Evolutionary conservation across 2,888 invertebrate species (phyloP).

Genomic region (Glomeris marginata): DNA sequence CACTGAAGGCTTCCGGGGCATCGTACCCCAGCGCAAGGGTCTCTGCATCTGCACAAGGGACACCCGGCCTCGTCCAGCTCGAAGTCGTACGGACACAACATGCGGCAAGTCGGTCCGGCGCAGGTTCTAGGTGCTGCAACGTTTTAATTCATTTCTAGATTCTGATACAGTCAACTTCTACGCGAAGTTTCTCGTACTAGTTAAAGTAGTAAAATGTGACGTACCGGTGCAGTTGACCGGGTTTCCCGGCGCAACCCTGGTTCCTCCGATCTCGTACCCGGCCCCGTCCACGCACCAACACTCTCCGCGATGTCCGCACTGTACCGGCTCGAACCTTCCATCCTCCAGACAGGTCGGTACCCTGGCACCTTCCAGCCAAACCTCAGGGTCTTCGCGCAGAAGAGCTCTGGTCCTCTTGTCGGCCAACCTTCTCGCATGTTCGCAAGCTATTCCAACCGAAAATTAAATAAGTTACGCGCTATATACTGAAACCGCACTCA

Average conservation of each 20-base stretch:
- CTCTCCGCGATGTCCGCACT: slow-evolving; percentile 22
- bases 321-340: slow-evolving; percentile 26
- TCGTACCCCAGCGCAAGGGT: slow-evolving; percentile 37
- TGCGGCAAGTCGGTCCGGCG: slow-evolving; percentile 64
- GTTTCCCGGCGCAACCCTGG: slow-evolving; percentile 23
- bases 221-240: slow-evolving; percentile 52
- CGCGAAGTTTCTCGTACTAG: not conserved
- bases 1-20: slow-evolving; percentile 63
- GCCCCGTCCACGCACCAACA: slow-evolving; percentile 39
- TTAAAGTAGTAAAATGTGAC: slow-evolving; percentile 10
- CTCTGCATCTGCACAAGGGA: slow-evolving; percentile 47
- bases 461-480: no score
- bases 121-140: slow-evolving; percentile 45
- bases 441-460: slow-evolving; percentile 41
- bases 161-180: not conserved
- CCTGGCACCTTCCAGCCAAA: slow-evolving; percentile 11
- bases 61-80: slow-evolving; percentile 52
- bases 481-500: no score
- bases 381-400: slow-evolving; percentile 22
- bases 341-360: slow-evolving; percentile 22
- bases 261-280: slow-evolving; percentile 28
- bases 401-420: slow-evolving; percentile 45
- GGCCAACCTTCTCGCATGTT: slow-evolving; percentile 47
- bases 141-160: not conserved
- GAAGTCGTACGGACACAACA: slow-evolving; percentile 74